Evolutionary conservation across 2,888 invertebrate genomes (phyloP).

Genomic region (Lottia gigantea): DNA sequence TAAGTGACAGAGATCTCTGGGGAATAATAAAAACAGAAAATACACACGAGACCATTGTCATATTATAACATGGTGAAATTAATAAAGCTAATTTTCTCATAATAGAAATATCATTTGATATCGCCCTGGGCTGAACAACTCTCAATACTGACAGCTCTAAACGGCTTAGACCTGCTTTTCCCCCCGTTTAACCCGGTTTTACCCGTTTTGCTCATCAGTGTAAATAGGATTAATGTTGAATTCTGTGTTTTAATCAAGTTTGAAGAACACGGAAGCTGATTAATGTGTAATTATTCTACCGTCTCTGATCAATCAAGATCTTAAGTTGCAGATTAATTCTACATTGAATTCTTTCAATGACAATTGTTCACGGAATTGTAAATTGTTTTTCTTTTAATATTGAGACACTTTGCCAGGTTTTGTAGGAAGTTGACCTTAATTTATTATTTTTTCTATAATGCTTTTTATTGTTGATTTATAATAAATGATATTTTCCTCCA

Average conservation of each 20-base stretch:
- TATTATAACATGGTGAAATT: background rate
- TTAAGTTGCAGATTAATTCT: no score
- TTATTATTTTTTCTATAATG: no score
- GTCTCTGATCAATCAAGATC: no score
- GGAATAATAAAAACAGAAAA: background rate
- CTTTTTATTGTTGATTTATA: no score
- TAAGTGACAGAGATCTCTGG: background rate
- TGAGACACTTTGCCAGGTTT: no score
- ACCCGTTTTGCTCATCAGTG: background rate
- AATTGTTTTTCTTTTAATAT: no score
- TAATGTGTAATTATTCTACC: no score
- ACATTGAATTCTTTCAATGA: no score
- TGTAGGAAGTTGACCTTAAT: no score
- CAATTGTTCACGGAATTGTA: no score
- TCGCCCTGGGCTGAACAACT: background rate
- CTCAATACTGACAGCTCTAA: background rate
- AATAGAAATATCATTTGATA: conserved; percentile 1
- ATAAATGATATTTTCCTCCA: no score
- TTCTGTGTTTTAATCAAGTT: background rate
- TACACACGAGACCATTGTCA: background rate
- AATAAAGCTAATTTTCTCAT: background rate
- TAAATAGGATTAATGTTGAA: background rate
- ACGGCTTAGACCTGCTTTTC: background rate
- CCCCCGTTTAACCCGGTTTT: no score
- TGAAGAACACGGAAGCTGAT: background rate